Base-by-base conservation (phyloP, 2,888 invertebrate genomes). In the Busseola fusca region DNA sequence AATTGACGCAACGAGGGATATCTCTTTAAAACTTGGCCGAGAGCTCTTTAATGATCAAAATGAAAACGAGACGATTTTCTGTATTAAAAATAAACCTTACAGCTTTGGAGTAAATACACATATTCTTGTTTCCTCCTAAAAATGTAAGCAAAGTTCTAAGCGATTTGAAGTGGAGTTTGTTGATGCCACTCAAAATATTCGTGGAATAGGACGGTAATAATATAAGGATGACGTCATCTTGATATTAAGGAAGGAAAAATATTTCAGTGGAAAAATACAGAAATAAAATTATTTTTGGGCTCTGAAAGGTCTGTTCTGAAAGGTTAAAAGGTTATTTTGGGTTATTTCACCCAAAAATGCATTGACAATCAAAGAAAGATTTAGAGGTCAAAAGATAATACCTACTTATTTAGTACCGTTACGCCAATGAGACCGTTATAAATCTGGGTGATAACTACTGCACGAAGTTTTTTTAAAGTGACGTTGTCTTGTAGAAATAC, bases 131-230 rank as follows among this genome's bases (percentile, higher is more conserved):
- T 72, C 60, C 69, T 68, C 52, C 30, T 63, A 48, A 54, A 71
- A 76, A 69, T 45, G 52, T 74, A 69, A 67, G 62, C 62, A 72
- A 77, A 73, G 48, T 64, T 71, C 69, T 65, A 18, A 74, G 69
- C 54, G 71, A 80, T 64, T 74, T 62, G 45, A 67, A 69, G 50
- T 25, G 65, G 63, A 45, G 40, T 69, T 66, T 73, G 64, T 67
- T 77, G 69, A 72, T 74, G 69, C 65, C 34, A 79, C 56, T 77
- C 67, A 77, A 66, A 79, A 80, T 72, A 57, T 83, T 72, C 62
- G 58, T 57, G 62, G 70, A 67, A 74, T 58, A 72, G n/a, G n/a
- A n/a, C n/a, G n/a, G n/a, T n/a, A 34, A 34, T 34, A 34, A 72
- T 63, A 72, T 62, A 64, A 60, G 54, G 57, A 80, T 77, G 57